Evolutionary conservation across 2,797 vertebrate species (phyloP).

Genomic region (Menidia menidia): DNA sequence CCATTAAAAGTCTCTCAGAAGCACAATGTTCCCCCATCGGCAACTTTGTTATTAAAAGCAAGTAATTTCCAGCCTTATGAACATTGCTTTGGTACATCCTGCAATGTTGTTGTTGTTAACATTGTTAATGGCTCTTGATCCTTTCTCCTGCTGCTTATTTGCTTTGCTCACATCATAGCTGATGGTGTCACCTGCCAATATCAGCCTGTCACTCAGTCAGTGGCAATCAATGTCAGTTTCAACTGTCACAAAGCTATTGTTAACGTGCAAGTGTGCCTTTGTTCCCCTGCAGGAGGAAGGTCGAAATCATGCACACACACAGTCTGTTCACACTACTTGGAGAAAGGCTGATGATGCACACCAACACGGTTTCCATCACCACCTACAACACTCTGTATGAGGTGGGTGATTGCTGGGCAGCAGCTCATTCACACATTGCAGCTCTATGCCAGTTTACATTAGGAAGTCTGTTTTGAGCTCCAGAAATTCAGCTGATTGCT

Average conservation of each 20-base stretch:
- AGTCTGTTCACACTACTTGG: constrained; percentile 98
- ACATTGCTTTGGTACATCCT: constrained; percentile 8
- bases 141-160: constrained; percentile 48
- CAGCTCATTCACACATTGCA: constrained; percentile 1
- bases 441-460: constrained; percentile 5
- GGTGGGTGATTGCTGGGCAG: constrained; percentile 77
- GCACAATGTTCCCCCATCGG: constrained; percentile 14
- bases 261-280: constrained; percentile 31
- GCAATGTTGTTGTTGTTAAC: neutral
- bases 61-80: constrained; percentile 29
- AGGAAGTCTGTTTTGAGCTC: neutral
- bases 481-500: neutral
- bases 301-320: constrained; percentile 99
- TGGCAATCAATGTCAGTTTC: constrained; percentile 53
- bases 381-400: constrained; percentile 99
- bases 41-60: constrained; percentile 38
- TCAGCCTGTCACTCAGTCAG: constrained; percentile 36
- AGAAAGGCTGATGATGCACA: constrained; percentile 97
- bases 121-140: constrained; percentile 32
- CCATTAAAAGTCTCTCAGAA: neutral
- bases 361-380: constrained; percentile 96
- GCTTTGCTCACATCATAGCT: constrained; percentile 12
- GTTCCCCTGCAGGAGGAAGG: constrained; percentile 88
- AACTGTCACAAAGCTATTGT: constrained; percentile 31
- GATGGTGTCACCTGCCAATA: constrained; percentile 45